phyloP scores from a whole-genome alignment of 1,140 invertebrate genomes.

The Choristoneura fumiferana region DNA sequence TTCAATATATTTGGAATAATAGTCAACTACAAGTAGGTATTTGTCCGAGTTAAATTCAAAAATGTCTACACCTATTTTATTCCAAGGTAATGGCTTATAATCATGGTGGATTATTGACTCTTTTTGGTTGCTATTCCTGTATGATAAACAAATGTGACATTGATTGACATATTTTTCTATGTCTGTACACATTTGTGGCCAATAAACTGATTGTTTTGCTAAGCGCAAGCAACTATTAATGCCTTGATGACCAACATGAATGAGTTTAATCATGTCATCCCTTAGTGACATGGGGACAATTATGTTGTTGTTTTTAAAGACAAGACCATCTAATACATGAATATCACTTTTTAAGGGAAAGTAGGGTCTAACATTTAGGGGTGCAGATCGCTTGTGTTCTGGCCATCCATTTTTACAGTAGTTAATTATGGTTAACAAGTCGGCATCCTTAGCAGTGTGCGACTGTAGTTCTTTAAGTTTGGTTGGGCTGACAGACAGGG shows the following conservation, averaged over 20 bases:
- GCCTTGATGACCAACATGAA: conserved; percentile 72
- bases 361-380: conserved; percentile 40
- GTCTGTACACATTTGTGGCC: conserved; percentile 65
- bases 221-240: conserved; percentile 51
- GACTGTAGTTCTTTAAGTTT: too few relatives aligned
- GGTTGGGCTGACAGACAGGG: too few relatives aligned
- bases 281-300: conserved; percentile 56
- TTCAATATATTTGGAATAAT: conserved; percentile 41
- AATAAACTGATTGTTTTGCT: conserved; percentile 62
- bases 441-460: too few relatives aligned
- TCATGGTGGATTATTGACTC: conserved; percentile 45
- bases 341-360: conserved; percentile 47
- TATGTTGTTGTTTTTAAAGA: conserved; percentile 50
- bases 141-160: conserved; percentile 50
- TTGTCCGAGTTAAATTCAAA: conserved; percentile 49
- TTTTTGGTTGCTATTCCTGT: conserved; percentile 34
- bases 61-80: conserved; percentile 36
- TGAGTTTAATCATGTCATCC: conserved; percentile 42
- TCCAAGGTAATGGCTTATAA: conserved; percentile 43
- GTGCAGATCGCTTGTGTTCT: conserved; percentile 31
- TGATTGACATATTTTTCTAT: conserved; percentile 59
- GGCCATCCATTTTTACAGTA: conserved; percentile 58
- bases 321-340: conserved; percentile 40
- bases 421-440: conserved; percentile 36
- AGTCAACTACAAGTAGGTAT: conserved; percentile 37